phyloP scores from a whole-genome alignment of 2,113 vertebrate genomes.

The Saimiri boliviensis region DNA sequence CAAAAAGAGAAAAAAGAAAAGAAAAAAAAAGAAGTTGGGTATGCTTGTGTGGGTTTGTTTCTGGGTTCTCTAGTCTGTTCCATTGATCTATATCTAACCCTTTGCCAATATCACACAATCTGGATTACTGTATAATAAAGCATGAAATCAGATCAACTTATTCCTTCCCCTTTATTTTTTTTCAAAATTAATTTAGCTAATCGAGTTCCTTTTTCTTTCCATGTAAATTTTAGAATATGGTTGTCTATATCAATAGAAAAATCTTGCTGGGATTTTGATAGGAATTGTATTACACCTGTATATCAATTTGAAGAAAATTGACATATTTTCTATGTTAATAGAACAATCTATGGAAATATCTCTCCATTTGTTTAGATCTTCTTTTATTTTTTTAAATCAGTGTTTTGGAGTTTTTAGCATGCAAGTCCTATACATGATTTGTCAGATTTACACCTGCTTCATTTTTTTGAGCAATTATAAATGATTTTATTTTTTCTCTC shows the following conservation, averaged over 20 bases:
- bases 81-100: neutral
- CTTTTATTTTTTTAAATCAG: neutral
- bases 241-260: neutral
- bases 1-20: no score
- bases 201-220: neutral
- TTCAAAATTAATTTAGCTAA: conserved; percentile 14
- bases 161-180: neutral
- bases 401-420: neutral
- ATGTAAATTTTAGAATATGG: neutral
- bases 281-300: conserved; percentile 12
- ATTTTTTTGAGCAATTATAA: conserved; percentile 25
- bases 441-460: neutral
- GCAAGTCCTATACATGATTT: neutral
- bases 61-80: conserved; percentile 1
- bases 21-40: neutral
- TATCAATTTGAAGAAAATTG: neutral
- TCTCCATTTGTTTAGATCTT: conserved; percentile 6
- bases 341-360: neutral
- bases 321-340: neutral
- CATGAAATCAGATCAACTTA: neutral
- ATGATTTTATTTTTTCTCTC: neutral
- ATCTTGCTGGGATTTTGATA: conserved; percentile 12
- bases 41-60: neutral
- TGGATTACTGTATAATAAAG: conserved; percentile 3
- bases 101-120: neutral